Conservation (phyloP, 2,888 invertebrate species). For the Sarcophaga caerulescens region DNA sequence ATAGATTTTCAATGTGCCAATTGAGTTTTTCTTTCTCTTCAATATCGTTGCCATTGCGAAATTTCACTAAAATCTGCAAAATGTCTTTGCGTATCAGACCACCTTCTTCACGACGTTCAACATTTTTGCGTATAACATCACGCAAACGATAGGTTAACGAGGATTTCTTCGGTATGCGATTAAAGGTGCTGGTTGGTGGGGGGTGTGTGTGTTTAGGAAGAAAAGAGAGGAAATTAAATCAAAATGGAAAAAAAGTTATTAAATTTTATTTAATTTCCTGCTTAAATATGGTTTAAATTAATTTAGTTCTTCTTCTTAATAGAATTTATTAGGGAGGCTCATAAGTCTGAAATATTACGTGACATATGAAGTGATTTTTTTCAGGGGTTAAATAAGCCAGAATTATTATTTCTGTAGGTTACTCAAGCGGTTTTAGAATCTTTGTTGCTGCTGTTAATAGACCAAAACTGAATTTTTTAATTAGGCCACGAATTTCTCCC, state of each 20-base stretch:
- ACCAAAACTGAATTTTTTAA: too few relatives aligned
- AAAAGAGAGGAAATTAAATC: background rate
- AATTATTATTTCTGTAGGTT: too few relatives aligned
- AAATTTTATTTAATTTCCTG: background rate
- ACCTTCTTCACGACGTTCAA: slow-evolving; percentile 80
- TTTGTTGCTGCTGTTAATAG: too few relatives aligned
- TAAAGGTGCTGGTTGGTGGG: slow-evolving; percentile 70
- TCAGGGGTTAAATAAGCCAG: too few relatives aligned
- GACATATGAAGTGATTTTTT: too few relatives aligned
- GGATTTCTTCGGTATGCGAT: slow-evolving; percentile 73
- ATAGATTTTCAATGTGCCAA: slow-evolving; percentile 75
- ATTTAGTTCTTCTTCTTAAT: background rate
- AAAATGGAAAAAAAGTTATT: background rate
- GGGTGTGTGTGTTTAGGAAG: too few relatives aligned
- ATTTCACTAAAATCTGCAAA: slow-evolving; percentile 81
- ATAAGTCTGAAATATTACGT: background rate
- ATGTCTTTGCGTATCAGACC: slow-evolving; percentile 81
- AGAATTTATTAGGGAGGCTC: background rate
- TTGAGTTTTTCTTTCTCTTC: slow-evolving; percentile 71
- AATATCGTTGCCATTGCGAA: slow-evolving; percentile 79
- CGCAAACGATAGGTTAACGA: slow-evolving; percentile 74
- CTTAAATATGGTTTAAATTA: background rate
- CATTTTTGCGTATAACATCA: slow-evolving; percentile 78
- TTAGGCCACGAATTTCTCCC: too few relatives aligned
- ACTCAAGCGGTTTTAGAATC: too few relatives aligned